Evolutionary conservation across 2,113 vertebrate species (phyloP).

Genomic region (Lathamus discolor): DNA sequence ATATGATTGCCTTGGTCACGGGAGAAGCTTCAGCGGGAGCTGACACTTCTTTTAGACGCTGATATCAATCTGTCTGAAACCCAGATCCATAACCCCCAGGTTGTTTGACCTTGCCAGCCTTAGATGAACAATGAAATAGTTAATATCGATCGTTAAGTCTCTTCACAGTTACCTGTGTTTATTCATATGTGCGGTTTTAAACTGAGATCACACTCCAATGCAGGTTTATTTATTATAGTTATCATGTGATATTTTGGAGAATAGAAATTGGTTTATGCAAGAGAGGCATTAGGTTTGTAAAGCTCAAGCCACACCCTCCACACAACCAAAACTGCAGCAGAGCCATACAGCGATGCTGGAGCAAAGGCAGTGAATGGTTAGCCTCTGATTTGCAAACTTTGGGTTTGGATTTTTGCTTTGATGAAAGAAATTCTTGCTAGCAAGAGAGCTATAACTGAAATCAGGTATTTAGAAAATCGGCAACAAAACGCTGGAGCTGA

Average conservation of each 20-base stretch:
- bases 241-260: not conserved
- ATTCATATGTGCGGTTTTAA: not conserved
- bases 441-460: not conserved
- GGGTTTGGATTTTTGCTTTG: not conserved
- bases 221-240: not conserved
- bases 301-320: not conserved
- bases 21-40: not conserved
- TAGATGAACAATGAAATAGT: not conserved
- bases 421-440: rapidly evolving
- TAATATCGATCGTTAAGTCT: not conserved
- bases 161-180: not conserved
- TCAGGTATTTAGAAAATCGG: not conserved
- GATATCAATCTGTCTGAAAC: not conserved
- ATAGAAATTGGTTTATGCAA: not conserved
- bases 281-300: not conserved
- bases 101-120: not conserved
- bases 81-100: not conserved
- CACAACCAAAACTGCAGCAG: not conserved
- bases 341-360: not conserved
- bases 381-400: not conserved
- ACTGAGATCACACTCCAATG: not conserved
- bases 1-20: not conserved
- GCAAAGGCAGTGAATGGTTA: not conserved
- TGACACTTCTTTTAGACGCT: not conserved
- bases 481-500: not conserved